Base-by-base conservation (phyloP, 2,797 vertebrate species). In the Manis pentadactyla region DNA sequence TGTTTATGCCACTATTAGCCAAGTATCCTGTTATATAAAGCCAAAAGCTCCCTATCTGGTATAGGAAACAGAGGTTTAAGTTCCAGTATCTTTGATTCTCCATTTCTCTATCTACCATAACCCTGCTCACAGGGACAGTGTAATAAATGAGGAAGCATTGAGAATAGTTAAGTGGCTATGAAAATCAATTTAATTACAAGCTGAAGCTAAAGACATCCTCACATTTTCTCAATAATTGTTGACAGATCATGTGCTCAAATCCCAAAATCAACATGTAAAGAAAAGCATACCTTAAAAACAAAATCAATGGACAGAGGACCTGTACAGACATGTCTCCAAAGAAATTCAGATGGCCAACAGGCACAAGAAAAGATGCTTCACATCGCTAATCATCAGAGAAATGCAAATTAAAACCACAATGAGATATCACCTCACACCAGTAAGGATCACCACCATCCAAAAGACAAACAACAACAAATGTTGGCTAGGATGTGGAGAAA, bases 151-250 rank as follows among this genome's bases (percentile, higher is more conserved):
- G 21, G 19, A 82, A 90, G 57, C 15, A 83, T 4, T 6, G 12
- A 74, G 29, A 6, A 59, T 2, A 59, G 27, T 64, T 46, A 64
- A 78, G 68, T 49, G 55, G 51, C 81, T 87, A 46, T 59, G n/a
- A 93, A 79, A 84, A 64, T 49, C 90, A 51, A 73, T 51, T 91
- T 92, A 85, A 88, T 51, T 96, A 53, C 7, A 83, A 87, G n/a
- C 57, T 87, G 37, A 86, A 90, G 25, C 31, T 59, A 63, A 73
- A 57, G n/a, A 79, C 46, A 66, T 23, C 37, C 55, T 91, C 74
- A 87, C 1, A 82, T 66, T 82, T 82, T 73, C 86, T 71, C 63
- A 68, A 61, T 39, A 15, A 77, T n/a, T 85, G 25, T 63, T 87
- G 15, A 71, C 29, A 90, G 18, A 79, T 31, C 39, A n/a, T 91